phyloP scores from a whole-genome alignment of 2,797 vertebrate genomes.

The Miichthys miiuy region DNA sequence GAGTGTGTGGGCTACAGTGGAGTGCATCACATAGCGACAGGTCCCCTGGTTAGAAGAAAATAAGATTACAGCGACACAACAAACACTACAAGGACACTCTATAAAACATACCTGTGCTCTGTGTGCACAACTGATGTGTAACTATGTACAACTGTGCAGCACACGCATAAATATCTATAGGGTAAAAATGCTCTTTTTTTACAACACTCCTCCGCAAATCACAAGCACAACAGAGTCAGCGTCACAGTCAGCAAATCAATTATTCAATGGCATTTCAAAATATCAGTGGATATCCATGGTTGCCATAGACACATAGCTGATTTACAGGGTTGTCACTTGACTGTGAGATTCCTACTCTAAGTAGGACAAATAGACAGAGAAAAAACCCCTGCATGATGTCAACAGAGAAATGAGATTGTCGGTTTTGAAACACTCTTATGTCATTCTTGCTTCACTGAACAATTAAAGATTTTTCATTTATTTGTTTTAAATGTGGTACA shows the following conservation, averaged over 20 bases:
- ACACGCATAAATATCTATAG: slow-evolving; percentile 42
- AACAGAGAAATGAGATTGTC: slow-evolving; percentile 27
- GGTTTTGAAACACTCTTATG: slow-evolving; percentile 36
- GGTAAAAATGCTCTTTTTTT: slow-evolving; percentile 50
- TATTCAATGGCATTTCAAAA: slow-evolving; percentile 81
- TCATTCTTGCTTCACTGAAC: slow-evolving; percentile 28
- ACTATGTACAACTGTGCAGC: slow-evolving; percentile 19
- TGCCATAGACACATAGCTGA: slow-evolving; percentile 80
- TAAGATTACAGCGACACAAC: slow-evolving; percentile 42
- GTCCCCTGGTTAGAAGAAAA: slow-evolving; percentile 43
- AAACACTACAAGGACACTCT: slow-evolving; percentile 1
- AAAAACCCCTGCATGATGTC: slow-evolving; percentile 29
- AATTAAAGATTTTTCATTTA: neutral
- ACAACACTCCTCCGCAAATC: slow-evolving; percentile 58
- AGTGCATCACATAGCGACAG: slow-evolving; percentile 26
- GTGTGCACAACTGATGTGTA: slow-evolving; percentile 17
- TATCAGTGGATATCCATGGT: slow-evolving; percentile 71
- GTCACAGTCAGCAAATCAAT: slow-evolving; percentile 80
- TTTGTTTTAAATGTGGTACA: slow-evolving; percentile 21
- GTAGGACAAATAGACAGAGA: slow-evolving; percentile 61
- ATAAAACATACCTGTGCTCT: slow-evolving; percentile 29
- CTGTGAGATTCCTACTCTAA: slow-evolving; percentile 70
- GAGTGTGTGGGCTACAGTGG: slow-evolving; percentile 27
- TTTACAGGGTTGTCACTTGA: slow-evolving; percentile 73
- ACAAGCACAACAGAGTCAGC: slow-evolving; percentile 61